Conservation (phyloP, 2,888 invertebrate genomes). For the Petrolisthes cinctipes region DNA sequence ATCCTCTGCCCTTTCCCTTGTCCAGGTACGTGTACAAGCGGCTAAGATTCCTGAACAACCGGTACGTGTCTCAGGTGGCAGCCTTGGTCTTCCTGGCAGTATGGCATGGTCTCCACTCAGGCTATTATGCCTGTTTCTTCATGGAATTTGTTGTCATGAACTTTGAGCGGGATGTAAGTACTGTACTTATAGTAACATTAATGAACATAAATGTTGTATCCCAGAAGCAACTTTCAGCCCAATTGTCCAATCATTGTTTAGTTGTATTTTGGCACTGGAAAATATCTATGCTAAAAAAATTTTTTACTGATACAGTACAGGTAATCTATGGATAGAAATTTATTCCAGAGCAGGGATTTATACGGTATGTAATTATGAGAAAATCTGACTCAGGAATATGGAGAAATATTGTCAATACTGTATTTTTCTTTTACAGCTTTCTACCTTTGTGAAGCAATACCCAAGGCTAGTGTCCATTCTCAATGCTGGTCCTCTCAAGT, state of each 20-base stretch:
- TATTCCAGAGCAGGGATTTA: neutral
- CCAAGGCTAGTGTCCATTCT: conserved; percentile 53
- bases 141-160: conserved; percentile 90
- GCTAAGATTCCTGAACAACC: conserved; percentile 88
- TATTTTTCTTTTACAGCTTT: conserved; percentile 47
- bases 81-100: conserved; percentile 89
- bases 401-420: too few relatives aligned
- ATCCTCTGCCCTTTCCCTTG: neutral
- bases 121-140: conserved; percentile 93
- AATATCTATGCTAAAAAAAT: neutral
- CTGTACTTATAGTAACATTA: neutral
- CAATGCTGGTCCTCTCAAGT: conserved; percentile 57
- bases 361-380: too few relatives aligned
- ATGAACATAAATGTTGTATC: neutral
- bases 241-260: neutral
- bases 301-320: too few relatives aligned
- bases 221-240: neutral
- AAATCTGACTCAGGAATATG: too few relatives aligned
- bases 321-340: too few relatives aligned
- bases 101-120: conserved; percentile 96
- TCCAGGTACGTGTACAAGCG: conserved; percentile 89
- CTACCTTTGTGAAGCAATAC: conserved; percentile 56
- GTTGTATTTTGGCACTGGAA: neutral
- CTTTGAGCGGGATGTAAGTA: conserved; percentile 77
- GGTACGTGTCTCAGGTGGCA: conserved; percentile 81